Evolutionary conservation across 2,797 vertebrate genomes (phyloP).

Genomic region (Phyllotis vaccarum): DNA sequence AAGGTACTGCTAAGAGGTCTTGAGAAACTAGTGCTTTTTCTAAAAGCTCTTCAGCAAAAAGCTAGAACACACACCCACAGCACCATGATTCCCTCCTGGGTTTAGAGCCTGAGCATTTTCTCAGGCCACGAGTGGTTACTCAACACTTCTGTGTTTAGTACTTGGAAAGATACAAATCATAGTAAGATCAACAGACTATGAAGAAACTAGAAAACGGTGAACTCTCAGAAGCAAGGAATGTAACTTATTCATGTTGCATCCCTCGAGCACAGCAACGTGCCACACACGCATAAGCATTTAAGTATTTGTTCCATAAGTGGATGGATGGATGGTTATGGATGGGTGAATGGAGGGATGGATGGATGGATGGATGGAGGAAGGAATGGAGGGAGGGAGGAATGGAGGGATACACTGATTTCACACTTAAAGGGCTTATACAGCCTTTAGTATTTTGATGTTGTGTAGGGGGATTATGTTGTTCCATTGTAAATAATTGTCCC

Average conservation of each 20-base stretch:
- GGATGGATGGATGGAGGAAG: not conserved
- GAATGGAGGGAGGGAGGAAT: not conserved
- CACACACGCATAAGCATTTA: not conserved
- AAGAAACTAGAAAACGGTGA: not conserved
- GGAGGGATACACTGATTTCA: not conserved
- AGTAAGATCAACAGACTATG: not conserved
- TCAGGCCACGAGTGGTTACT: not conserved
- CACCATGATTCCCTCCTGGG: not conserved
- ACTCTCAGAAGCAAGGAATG: not conserved
- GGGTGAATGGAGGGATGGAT: no score
- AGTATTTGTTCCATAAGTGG: conserved; percentile 21
- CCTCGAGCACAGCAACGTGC: not conserved
- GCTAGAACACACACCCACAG: not conserved
- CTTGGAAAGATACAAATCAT: not conserved
- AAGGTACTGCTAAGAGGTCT: not conserved
- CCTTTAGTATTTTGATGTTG: not conserved
- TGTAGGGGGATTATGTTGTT: no score
- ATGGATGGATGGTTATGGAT: not conserved
- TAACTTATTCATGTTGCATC: not conserved
- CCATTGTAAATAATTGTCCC: no score
- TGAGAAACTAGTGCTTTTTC: conserved; percentile 38
- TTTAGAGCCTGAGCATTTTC: not conserved
- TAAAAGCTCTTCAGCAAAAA: not conserved
- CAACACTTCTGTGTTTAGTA: not conserved
- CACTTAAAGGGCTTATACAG: not conserved